Base-by-base conservation (phyloP, 2,888 invertebrate genomes). In the Nasonovia ribisnigri region DNA sequence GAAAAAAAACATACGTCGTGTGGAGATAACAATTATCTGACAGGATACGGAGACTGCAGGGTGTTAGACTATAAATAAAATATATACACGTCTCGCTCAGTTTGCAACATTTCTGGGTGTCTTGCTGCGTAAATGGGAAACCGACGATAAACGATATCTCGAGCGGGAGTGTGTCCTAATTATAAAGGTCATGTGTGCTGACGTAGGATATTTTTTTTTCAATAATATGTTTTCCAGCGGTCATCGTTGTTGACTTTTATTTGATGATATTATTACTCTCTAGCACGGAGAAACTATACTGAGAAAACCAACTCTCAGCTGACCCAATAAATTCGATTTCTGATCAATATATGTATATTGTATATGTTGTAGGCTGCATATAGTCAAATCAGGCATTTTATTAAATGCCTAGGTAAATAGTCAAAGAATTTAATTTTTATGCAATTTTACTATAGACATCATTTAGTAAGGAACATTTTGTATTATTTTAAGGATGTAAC, bases 161-260 rank as follows among this genome's bases (percentile, higher is more conserved):
- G 36, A 36, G 20, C 77, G 36, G 20, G 36, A 20, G 20, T 42
- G 20, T 8, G 8, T 77, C 20, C 20, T 77, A 77, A 36, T 67
- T n/a, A n/a, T 77, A 77, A 36, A 36, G 77, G 77, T 36, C 77
- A 77, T n/a, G 67, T 67, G 67, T 77, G 77, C 77, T 77, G 77
- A 77, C 77, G 36, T 20, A 77, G 36, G 36, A 36, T 8, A 36
- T 36, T 77, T 77, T 77, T 77, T 20, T 57, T 57, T 57, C 54
- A 57, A 57, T 16, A 20, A 77, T 20, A 36, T 77, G 36, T 77
- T 77, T 77, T 20, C 2, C 77, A 77, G 6, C 36, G 36, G 77
- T 77, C 36, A 20, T 77, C 77, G 36, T 77, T 20, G 36, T 8
- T 36, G 77, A 77, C 42, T 20, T 77, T 77, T 36, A 36, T 36